Conservation (phyloP, 1,140 invertebrate genomes). For the Drosophila mauritiana region DNA sequence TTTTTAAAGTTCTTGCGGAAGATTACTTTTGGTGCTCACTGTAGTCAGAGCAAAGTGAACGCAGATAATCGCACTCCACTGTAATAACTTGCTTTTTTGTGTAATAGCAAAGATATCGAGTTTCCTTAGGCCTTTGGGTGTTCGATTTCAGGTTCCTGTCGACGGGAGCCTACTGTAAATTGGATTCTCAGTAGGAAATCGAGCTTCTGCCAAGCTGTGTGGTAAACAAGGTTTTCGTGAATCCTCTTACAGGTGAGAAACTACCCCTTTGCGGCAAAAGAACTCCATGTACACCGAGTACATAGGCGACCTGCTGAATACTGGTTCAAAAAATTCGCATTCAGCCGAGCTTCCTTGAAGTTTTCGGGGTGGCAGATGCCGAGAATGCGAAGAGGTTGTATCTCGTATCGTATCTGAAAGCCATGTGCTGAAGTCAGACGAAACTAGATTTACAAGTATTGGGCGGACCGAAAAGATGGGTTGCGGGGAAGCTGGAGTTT, state of each 20-base stretch:
- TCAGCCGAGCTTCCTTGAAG: constrained; percentile 33
- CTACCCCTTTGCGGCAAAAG: constrained; percentile 22
- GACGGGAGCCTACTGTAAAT: constrained; percentile 11
- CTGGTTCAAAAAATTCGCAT: constrained; percentile 19
- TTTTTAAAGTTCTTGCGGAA: neutral
- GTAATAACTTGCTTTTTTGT: neutral
- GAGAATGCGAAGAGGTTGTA: constrained; percentile 4
- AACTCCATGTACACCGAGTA: neutral
- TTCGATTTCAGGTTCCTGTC: neutral
- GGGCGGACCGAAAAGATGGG: constrained; percentile 16
- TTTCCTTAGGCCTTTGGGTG: neutral
- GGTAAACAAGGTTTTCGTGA: constrained; percentile 16
- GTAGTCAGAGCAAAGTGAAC: neutral
- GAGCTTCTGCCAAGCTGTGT: neutral
- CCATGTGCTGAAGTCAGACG: constrained; percentile 21
- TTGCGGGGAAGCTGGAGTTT: constrained; percentile 10
- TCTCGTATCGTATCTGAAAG: constrained; percentile 19
- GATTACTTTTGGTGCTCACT: neutral
- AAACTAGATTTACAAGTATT: constrained; percentile 80
- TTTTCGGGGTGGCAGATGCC: constrained; percentile 28
- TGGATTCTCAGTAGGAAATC: constrained; percentile 16
- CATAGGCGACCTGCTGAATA: constrained; percentile 21
- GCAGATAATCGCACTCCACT: neutral
- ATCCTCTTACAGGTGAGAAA: constrained; percentile 29
- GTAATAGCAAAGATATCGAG: constrained; percentile 2